Evolutionary conservation across 1,140 invertebrate species (phyloP), one percentile per base, ranked within the genome.

Genomic region (Drosophila baimaii): DNA sequence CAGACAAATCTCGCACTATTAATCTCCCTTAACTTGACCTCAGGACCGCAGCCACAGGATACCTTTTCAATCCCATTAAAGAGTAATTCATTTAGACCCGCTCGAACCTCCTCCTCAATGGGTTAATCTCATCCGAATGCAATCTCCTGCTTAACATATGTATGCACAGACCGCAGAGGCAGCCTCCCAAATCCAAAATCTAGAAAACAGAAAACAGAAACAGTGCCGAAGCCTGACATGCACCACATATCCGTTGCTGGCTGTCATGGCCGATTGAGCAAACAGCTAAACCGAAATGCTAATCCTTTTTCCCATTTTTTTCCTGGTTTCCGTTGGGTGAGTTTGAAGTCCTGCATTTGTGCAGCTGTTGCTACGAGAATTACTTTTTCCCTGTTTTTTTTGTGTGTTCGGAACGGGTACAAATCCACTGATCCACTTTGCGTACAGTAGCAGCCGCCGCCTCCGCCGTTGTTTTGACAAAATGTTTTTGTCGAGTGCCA

Each of bases 401-500:
- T 44, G 21, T 51, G 41, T 10, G 19, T 62, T 33, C 39, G 55
- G 3, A 49, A 72, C 49, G 63, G 46, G n/a, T n/a, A 79, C 84
- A 88, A 86, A 86, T 86, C 84, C 76, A 83, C 71, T 86, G 82
- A 86, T 86, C 82, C 82, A 88, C 82, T 88, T 86, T 86, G 83
- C 83, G 84, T 83, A 86, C 79, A 83, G 83, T 77, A 79, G 82
- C 83, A 77, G 76, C 76, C 76, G 83, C 83, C 83, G 76, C 76
- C 76, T 83, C 83, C 83, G 83, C 76, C 77, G 68, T 71, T 86
- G 84, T 86, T 86, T 89, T 86, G 79, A 79, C 83, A 88, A 86
- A 86, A 86, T 89, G 83, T 86, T 86, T 86, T 89, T 89, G 84
- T 77, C 71, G 84, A 86, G 83, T 86, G 83, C 83, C 83, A 89